Conservation (phyloP, 2,888 invertebrate genomes). For the Cynaeus angustus region DNA sequence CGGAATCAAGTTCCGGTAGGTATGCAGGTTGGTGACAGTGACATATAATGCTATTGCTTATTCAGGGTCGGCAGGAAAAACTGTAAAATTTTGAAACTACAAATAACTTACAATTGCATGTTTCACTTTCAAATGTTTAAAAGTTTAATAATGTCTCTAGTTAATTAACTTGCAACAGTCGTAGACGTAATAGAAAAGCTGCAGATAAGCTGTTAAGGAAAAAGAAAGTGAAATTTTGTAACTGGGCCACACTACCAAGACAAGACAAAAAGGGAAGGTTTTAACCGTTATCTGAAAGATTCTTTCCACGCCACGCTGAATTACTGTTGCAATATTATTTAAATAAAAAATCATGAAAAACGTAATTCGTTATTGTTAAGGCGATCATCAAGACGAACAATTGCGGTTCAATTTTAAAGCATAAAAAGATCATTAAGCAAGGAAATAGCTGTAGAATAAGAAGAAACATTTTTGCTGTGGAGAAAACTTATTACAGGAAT, state of each 20-base stretch:
- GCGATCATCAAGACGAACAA: slow-evolving; percentile 22
- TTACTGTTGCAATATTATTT: slow-evolving; percentile 20
- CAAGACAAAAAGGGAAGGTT: slow-evolving; percentile 10
- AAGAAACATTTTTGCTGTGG: slow-evolving; percentile 33
- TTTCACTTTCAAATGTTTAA: background rate
- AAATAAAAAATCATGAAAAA: slow-evolving; percentile 24
- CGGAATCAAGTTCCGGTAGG: slow-evolving; percentile 33
- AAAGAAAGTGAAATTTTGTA: slow-evolving; percentile 22
- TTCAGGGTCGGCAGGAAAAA: slow-evolving; percentile 25
- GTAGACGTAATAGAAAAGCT: slow-evolving; percentile 5
- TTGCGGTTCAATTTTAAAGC: slow-evolving; percentile 30
- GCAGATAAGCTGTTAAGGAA: slow-evolving; percentile 10
- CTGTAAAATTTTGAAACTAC: slow-evolving; percentile 27
- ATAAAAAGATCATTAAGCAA: slow-evolving; percentile 37
- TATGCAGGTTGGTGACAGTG: slow-evolving; percentile 44
- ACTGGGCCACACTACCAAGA: background rate
- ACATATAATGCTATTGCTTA: slow-evolving; percentile 35
- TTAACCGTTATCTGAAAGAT: background rate
- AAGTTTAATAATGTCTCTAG: slow-evolving; percentile 16
- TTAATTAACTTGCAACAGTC: slow-evolving; percentile 27
- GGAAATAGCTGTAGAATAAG: slow-evolving; percentile 34
- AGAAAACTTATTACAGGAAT: slow-evolving; percentile 38
- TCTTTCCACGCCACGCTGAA: slow-evolving; percentile 14
- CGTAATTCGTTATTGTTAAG: slow-evolving; percentile 30
- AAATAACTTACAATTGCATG: background rate